A percentile compares a stretch with the other conserved stretches of the same genome.
phyloP scores from a whole-genome alignment of 2,888 invertebrate species.

The Platycheirus albimanus region DNA sequence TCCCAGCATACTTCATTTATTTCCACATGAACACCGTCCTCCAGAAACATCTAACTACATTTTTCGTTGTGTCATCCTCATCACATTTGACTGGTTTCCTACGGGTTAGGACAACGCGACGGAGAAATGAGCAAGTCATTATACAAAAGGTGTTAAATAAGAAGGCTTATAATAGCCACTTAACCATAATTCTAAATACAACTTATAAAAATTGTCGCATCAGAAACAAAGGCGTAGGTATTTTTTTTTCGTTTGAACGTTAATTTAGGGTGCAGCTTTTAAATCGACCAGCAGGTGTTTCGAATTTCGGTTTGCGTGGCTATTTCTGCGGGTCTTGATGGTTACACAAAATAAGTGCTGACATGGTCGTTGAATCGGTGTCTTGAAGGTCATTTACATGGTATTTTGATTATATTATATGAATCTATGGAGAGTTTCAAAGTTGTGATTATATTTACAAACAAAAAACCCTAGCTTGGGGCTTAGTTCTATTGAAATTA shows the following conservation, averaged over 20 bases:
- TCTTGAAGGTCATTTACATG: background rate
- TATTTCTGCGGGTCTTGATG: background rate
- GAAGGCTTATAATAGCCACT: background rate
- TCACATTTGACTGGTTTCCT: background rate
- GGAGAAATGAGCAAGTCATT: background rate
- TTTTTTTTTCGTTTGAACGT: background rate
- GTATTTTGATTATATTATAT: too few relatives aligned
- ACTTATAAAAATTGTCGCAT: background rate
- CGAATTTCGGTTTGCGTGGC: background rate
- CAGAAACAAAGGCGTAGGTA: background rate
- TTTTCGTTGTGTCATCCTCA: background rate
- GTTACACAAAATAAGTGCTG: background rate
- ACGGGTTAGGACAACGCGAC: background rate
- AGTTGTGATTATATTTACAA: too few relatives aligned
- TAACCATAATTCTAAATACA: background rate
- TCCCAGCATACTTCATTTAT: background rate
- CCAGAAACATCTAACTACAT: background rate
- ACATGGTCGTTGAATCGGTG: background rate
- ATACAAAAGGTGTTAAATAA: background rate
- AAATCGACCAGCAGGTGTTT: background rate
- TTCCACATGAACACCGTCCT: background rate
- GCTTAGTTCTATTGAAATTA: too few relatives aligned
- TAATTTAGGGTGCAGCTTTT: background rate
- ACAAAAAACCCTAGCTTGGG: too few relatives aligned
- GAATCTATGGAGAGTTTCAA: too few relatives aligned